These are phyloP conservation scores for Procambarus clarkii DNA, from an alignment of 1,140 invertebrate genomes.

Conservation along the genomic window DNA sequence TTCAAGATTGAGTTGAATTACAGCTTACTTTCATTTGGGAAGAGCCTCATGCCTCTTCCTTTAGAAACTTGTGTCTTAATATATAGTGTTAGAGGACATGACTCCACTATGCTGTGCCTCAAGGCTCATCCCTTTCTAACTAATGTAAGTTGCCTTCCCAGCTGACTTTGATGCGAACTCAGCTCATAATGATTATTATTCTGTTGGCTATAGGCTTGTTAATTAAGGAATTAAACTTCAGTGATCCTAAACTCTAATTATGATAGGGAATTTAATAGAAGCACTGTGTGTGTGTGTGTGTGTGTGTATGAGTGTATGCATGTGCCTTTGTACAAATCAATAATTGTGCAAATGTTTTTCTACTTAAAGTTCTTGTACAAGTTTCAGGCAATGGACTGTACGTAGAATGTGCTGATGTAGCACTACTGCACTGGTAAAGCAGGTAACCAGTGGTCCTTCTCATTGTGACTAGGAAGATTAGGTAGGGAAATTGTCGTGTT, in stretches of 20 bases:
- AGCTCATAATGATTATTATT: background rate
- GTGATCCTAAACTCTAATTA: background rate
- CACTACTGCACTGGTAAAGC: background rate
- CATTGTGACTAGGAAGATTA: too few relatives aligned
- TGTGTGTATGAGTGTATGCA: too few relatives aligned
- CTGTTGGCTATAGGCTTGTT: background rate
- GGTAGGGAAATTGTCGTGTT: too few relatives aligned
- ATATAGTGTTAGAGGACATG: background rate
- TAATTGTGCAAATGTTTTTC: background rate
- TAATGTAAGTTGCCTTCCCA: background rate
- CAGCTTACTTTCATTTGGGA: background rate
- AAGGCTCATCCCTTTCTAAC: background rate
- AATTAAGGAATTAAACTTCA: background rate
- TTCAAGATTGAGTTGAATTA: background rate
- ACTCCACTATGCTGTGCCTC: background rate
- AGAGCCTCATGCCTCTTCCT: background rate
- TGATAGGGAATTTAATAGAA: background rate
- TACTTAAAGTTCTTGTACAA: background rate
- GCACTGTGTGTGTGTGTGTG: too few relatives aligned
- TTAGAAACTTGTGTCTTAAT: background rate
- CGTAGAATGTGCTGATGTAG: background rate
- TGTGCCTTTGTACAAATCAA: background rate
- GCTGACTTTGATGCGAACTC: background rate
- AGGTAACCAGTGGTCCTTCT: background rate
- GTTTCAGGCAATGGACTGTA: background rate